These are phyloP conservation scores for Muscicapa adusta DNA, from an alignment of 2,113 vertebrate species.

Conservation along the genomic window DNA sequence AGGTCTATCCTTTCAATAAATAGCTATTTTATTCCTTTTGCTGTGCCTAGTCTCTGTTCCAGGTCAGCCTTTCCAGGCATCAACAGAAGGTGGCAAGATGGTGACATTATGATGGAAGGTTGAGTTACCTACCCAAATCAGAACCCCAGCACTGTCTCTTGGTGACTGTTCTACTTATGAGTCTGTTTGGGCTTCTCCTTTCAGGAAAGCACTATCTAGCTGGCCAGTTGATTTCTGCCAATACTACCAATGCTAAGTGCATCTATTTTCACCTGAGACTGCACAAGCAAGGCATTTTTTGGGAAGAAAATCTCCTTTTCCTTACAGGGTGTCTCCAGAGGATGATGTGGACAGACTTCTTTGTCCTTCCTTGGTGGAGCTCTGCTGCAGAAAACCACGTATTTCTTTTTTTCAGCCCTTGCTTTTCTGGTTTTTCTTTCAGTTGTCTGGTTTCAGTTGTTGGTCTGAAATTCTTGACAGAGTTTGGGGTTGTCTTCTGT, in stretches of 20 bases:
- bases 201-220: background rate
- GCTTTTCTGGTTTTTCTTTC: background rate
- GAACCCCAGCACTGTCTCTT: background rate
- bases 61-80: too few species aligned
- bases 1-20: too few species aligned
- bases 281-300: background rate
- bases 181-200: background rate
- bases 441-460: rapidly evolving
- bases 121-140: background rate
- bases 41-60: too few species aligned
- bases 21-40: too few species aligned
- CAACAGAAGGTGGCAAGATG: background rate
- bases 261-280: background rate
- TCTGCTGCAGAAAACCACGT: background rate
- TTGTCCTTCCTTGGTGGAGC: background rate
- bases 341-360: rapidly evolving
- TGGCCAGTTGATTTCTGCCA: background rate
- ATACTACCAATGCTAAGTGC: background rate
- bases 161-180: background rate
- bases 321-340: background rate
- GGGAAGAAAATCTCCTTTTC: background rate
- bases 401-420: background rate
- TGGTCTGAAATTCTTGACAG: background rate
- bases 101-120: rapidly evolving
- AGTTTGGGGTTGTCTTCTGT: background rate